Conservation (phyloP, 2,797 vertebrate species). For the Sarcophilus harrisii region DNA sequence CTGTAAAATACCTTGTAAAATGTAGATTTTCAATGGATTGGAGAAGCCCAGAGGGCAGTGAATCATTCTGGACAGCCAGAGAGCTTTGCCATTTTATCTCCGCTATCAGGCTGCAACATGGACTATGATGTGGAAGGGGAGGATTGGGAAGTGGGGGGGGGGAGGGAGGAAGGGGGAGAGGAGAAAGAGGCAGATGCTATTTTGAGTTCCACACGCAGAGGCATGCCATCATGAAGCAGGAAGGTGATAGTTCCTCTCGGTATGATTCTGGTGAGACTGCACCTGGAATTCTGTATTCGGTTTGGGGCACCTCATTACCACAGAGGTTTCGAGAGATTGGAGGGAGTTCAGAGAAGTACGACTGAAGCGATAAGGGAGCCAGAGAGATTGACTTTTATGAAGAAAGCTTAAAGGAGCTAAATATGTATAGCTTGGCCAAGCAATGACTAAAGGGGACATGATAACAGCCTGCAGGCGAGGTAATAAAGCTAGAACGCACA, state of each 20-base stretch:
- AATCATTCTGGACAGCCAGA: neutral
- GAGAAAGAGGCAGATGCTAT: neutral
- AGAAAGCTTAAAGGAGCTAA: neutral
- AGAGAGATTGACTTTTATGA: neutral
- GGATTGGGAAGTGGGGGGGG: neutral
- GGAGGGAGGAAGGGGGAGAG: neutral
- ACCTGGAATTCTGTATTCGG: neutral
- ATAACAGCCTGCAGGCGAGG: neutral
- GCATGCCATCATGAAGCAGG: neutral
- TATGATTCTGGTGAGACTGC: neutral
- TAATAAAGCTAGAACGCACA: conserved; percentile 1
- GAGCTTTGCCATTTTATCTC: neutral
- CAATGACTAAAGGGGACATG: neutral
- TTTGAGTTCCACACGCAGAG: neutral
- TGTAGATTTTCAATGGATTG: neutral
- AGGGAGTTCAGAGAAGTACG: neutral
- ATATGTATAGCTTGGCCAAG: neutral
- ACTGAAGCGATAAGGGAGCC: neutral
- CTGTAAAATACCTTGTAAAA: neutral
- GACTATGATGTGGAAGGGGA: neutral
- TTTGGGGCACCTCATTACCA: neutral
- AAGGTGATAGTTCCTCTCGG: neutral
- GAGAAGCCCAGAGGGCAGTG: neutral
- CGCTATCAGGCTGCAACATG: neutral
- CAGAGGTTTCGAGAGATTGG: neutral